phyloP scores from a whole-genome alignment of 92 coral and sea anemone genomes.

The Phenganax stokvisi region DNA sequence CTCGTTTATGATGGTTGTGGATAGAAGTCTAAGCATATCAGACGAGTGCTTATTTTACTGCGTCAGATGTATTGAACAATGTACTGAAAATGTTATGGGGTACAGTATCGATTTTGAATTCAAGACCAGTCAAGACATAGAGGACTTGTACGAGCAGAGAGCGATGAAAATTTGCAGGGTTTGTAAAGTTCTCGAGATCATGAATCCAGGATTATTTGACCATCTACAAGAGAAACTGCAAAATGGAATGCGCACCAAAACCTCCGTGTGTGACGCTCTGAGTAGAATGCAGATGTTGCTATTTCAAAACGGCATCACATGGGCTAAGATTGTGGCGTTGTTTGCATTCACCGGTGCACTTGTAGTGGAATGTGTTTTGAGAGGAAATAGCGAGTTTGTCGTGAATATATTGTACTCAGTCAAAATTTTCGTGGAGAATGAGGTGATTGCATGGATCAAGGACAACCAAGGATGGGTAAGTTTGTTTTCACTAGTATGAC shows the following conservation, averaged over 20 bases:
- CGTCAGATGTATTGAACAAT: conserved; percentile 23
- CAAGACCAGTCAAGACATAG: conserved; percentile 3
- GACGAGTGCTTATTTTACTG: conserved; percentile 23
- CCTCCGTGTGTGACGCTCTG: conserved; percentile 60
- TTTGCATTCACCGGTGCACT: conserved; percentile 84
- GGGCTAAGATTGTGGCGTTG: conserved; percentile 80
- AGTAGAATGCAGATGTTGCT: conserved; percentile 68
- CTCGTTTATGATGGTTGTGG: conserved; percentile 1
- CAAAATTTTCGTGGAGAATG: conserved; percentile 65
- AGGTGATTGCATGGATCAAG: conserved; percentile 82
- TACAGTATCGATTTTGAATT: conserved; percentile 6
- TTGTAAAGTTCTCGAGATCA: conserved; percentile 13
- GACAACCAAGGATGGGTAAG: conserved; percentile 97
- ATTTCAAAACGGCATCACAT: conserved; percentile 77
- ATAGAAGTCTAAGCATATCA: background rate
- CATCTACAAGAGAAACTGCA: conserved; percentile 24
- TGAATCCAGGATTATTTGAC: conserved; percentile 25
- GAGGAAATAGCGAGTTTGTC: conserved; percentile 77
- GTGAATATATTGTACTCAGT: conserved; percentile 69
- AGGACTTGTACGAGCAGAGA: background rate
- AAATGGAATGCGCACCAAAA: background rate
- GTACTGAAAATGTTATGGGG: conserved; percentile 18
- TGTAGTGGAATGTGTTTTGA: conserved; percentile 73
- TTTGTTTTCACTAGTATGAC: background rate
- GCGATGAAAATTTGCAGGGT: conserved; percentile 25